Percentiles rank a stretch among this genome's conserved stretches.
These are phyloP conservation scores for Pachyrhynchus sulphureomaculatus DNA, from an alignment of 1,140 invertebrate genomes.

Conservation along the genomic window DNA sequence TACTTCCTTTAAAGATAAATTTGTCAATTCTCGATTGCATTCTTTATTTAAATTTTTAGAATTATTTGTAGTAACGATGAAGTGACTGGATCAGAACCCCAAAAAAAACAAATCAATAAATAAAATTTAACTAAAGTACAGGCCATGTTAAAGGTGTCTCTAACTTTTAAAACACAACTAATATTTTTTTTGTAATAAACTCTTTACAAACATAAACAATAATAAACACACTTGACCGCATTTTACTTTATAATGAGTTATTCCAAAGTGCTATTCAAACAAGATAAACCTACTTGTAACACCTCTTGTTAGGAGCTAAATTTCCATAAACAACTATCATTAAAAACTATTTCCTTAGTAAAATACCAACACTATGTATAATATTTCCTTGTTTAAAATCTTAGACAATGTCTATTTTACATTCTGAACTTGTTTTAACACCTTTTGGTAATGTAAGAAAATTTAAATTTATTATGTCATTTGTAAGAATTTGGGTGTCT, in stretches of 20 bases:
- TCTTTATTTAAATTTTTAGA: too few species aligned
- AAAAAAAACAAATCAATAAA: too few species aligned
- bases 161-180: neutral
- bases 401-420: constrained; percentile 24
- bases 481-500: constrained; percentile 2
- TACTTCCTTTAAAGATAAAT: too few species aligned
- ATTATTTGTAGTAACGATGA: too few species aligned
- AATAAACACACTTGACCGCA: neutral
- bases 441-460: constrained; percentile 11
- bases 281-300: constrained; percentile 29
- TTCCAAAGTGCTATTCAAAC: constrained; percentile 6
- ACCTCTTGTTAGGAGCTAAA: constrained; percentile 16
- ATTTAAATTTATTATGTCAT: constrained; percentile 24
- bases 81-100: too few species aligned
- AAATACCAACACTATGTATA: constrained; percentile 13
- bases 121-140: too few species aligned
- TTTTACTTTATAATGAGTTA: constrained; percentile 26
- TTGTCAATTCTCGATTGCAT: too few species aligned
- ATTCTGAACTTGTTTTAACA: constrained; percentile 21
- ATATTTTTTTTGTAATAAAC: too few species aligned
- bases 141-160: neutral
- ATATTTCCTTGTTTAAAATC: constrained; percentile 20
- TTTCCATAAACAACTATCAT: constrained; percentile 28
- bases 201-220: neutral
- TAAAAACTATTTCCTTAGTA: constrained; percentile 21